phyloP scores from a whole-genome alignment of 2,888 invertebrate species.

The Atrina japonica region DNA sequence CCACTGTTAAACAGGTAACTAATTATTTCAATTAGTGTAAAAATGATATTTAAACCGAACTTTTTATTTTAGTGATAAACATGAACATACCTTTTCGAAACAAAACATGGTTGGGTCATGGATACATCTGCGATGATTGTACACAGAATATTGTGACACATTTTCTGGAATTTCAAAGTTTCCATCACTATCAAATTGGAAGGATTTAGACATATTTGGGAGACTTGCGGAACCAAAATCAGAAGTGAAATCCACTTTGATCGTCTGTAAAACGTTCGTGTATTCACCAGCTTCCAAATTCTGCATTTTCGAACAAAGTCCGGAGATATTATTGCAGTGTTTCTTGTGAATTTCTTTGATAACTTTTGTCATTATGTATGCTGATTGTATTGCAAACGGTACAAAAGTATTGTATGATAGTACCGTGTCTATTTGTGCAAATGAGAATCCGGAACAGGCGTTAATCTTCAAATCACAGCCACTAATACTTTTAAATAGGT shows the following conservation, averaged over 20 bases:
- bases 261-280: neutral
- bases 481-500: slow-evolving; percentile 24
- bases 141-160: slow-evolving; percentile 10
- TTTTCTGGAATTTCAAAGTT: slow-evolving; percentile 4
- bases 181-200: slow-evolving; percentile 7
- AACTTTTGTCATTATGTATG: slow-evolving; percentile 42
- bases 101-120: neutral
- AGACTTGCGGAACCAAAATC: neutral
- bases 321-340: neutral
- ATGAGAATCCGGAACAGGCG: neutral
- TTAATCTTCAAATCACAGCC: slow-evolving; percentile 3
- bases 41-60: neutral
- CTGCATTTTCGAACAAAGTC: neutral
- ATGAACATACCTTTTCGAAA: slow-evolving; percentile 1
- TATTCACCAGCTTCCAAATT: neutral
- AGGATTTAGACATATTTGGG: too few species aligned
- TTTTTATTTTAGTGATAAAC: neutral
- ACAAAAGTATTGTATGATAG: slow-evolving; percentile 25
- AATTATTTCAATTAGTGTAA: too few species aligned
- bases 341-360: slow-evolving; percentile 19
- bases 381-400: slow-evolving; percentile 44
- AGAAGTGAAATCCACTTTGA: neutral
- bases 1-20: too few species aligned
- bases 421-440: neutral
- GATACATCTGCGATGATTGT: slow-evolving; percentile 12